Percentiles rank a stretch among this genome's conserved stretches.
Conservation (phyloP, 2,888 invertebrate species). For the Melanargia galathea region DNA sequence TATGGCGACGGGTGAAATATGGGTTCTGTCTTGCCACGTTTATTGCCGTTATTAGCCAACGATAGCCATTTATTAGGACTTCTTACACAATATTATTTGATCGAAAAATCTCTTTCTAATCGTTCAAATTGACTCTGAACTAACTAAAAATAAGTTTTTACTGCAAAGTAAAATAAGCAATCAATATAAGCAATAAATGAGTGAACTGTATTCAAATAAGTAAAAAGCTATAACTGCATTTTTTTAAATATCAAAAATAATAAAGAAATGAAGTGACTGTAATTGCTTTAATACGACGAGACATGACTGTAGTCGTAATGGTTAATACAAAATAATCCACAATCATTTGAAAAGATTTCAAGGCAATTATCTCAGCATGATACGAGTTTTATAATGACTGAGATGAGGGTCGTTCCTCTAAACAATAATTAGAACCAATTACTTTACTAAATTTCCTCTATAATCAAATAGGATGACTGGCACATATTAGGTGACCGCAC, state of each 20-base stretch:
- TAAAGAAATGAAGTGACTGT: background rate
- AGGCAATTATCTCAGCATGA: constrained; percentile 45
- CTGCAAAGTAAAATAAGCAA: no score
- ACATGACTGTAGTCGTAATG: constrained; percentile 12
- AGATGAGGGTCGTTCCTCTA: constrained; percentile 59
- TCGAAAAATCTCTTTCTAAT: constrained; percentile 25
- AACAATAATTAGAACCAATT: constrained; percentile 79
- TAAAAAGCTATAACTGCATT: background rate
- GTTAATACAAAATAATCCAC: constrained; percentile 38
- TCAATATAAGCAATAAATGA: no score
- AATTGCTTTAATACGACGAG: constrained; percentile 4
- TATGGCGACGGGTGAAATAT: constrained; percentile 75
- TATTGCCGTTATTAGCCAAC: constrained; percentile 72
- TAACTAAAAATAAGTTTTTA: no score
- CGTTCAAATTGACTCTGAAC: background rate
- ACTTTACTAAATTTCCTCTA: constrained; percentile 69
- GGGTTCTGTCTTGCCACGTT: constrained; percentile 66
- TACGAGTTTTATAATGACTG: constrained; percentile 45
- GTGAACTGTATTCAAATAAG: background rate
- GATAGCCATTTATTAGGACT: constrained; percentile 67
- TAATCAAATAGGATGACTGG: constrained; percentile 80
- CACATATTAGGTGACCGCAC: constrained; percentile 74
- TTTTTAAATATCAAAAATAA: background rate
- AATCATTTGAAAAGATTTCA: constrained; percentile 44
- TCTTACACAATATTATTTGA: constrained; percentile 35